A percentile compares a stretch with the other conserved stretches of the same genome.
phyloP scores from a whole-genome alignment of 2,113 vertebrate species.

The Halcyon malimbica region DNA sequence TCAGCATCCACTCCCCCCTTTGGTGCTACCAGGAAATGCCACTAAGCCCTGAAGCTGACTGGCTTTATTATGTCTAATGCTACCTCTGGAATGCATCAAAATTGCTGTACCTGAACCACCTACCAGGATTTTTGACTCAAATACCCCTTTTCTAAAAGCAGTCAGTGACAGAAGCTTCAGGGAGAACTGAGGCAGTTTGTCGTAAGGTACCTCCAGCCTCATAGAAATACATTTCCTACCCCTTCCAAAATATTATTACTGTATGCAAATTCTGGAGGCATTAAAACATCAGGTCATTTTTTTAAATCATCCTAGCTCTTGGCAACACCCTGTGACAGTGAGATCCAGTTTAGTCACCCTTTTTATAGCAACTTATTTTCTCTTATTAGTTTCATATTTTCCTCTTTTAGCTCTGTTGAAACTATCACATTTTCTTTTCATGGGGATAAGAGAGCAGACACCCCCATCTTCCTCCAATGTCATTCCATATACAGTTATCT shows the following conservation, averaged over 20 bases:
- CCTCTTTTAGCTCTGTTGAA: background rate
- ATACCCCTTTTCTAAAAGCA: background rate
- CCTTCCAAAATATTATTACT: background rate
- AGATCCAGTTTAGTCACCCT: constrained; percentile 29
- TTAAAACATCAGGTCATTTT: background rate
- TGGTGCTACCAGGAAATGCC: background rate
- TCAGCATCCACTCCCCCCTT: background rate
- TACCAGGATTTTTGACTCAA: background rate
- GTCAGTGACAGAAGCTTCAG: background rate
- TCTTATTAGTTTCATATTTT: constrained; percentile 31
- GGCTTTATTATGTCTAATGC: background rate
- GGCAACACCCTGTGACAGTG: constrained; percentile 4
- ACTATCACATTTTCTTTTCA: background rate
- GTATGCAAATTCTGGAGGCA: background rate
- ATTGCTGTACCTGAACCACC: background rate
- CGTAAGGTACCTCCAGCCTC: background rate
- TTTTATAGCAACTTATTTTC: constrained; percentile 6
- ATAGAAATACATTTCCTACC: background rate
- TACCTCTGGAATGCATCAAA: constrained; percentile 1
- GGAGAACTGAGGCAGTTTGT: background rate
- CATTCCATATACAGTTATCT: background rate
- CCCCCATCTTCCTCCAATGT: background rate
- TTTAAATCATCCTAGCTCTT: constrained; percentile 8
- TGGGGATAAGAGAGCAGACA: background rate
- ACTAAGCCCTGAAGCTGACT: background rate